Base-by-base conservation (phyloP, 2,888 invertebrate genomes). In the Orthonychiurus folsomi region DNA sequence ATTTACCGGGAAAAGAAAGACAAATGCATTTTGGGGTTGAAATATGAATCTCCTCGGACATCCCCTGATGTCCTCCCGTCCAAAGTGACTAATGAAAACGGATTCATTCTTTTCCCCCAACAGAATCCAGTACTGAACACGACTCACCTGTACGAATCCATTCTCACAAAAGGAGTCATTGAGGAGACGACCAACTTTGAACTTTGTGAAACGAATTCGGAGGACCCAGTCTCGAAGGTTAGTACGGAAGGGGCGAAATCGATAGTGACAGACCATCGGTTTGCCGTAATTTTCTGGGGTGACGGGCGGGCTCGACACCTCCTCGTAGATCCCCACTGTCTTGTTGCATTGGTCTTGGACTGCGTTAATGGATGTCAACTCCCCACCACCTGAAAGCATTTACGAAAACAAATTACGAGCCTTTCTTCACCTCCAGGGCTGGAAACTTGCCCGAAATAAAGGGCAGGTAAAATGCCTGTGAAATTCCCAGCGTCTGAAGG, bases 301-400 rank as follows among this genome's bases (percentile, higher is more conserved):
- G 77, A 93, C 86, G 70, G 89, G 87, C 27, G 93, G 93, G 68
- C 89, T 90, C 23, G 89, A 86, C 56, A 93, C 89, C 76, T 92
- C 91, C 76, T 93, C 92, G 79, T 92, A 92, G 69, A 93, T 89
- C 75, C 92, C 92, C 72, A 93, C 92, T 15, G 93, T 93, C 79
- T 92, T 92, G 80, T 93, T 93, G 80, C 93, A 93, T 76, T 91
- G 89, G 79, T 90, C 91, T 60, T 64, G 55, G 23, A 20, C 28
- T 23, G 50, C 47, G 54, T 60, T 60, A 52, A 60, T 54, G 1
- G 53, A 21, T 9, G 60, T 60, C 54, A 60, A 24, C 24, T 60
- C 59, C 15, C 59, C 20, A 20, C 52, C 52, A 12, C 12, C 24
- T 20, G 20, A 52, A 23, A 52, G 5, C 5, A 5, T 9, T 37